Evolutionary conservation across 2,113 vertebrate species (phyloP).

Genomic region (Polypterus senegalus): DNA sequence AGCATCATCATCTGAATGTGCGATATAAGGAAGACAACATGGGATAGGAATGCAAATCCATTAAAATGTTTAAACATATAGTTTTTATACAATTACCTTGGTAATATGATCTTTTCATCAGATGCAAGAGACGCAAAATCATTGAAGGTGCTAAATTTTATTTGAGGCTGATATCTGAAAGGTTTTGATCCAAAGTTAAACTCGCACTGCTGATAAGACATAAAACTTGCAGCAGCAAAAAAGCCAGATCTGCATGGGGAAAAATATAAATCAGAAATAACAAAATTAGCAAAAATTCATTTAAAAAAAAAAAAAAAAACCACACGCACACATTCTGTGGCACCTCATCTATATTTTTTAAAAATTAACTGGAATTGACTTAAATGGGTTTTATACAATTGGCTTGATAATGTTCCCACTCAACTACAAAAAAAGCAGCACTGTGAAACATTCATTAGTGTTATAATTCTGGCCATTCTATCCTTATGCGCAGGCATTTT

Average conservation of each 20-base stretch:
- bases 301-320: neutral
- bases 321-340: too few species aligned
- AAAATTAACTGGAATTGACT: too few species aligned
- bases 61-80: too few species aligned
- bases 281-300: neutral
- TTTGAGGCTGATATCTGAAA: conserved; percentile 81
- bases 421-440: too few species aligned
- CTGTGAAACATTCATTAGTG: too few species aligned
- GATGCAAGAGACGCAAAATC: conserved; percentile 82
- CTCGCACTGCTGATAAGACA: conserved; percentile 98
- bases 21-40: too few species aligned
- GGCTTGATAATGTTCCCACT: too few species aligned
- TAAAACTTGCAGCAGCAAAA: conserved; percentile 96
- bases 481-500: too few species aligned
- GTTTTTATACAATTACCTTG: conserved; percentile 55
- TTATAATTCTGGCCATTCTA: too few species aligned
- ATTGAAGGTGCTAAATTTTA: conserved; percentile 96
- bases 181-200: conserved; percentile 97
- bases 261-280: neutral
- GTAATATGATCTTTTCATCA: conserved; percentile 93
- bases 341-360: neutral
- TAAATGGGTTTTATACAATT: too few species aligned
- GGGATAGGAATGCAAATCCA: too few species aligned
- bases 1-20: too few species aligned
- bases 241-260: conserved; percentile 75